Percentiles rank a stretch among this genome's conserved stretches.
Conservation (phyloP, 2,797 vertebrate genomes). For the Atherinosoma microstoma region DNA sequence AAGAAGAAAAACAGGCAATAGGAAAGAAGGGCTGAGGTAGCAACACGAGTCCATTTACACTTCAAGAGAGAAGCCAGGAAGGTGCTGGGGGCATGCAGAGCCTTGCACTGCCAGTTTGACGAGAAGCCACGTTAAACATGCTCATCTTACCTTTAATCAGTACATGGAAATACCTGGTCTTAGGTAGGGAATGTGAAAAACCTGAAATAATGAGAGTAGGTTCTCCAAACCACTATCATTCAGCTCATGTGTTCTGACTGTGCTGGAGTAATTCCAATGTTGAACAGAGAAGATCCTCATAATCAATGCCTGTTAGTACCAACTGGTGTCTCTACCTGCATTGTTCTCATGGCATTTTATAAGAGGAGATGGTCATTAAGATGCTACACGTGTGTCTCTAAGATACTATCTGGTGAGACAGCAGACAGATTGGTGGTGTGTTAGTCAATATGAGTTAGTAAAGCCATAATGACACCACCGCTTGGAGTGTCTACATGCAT, state of each 20-base stretch:
- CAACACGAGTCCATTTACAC: slow-evolving; percentile 80
- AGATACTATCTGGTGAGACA: slow-evolving; percentile 68
- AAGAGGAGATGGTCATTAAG: slow-evolving; percentile 61
- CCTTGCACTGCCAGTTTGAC: slow-evolving; percentile 61
- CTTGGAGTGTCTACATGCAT: slow-evolving; percentile 29
- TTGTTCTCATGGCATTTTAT: slow-evolving; percentile 39
- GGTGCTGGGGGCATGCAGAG: slow-evolving; percentile 70
- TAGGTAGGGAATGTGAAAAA: slow-evolving; percentile 56
- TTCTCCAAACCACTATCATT: slow-evolving; percentile 41
- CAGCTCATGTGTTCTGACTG: slow-evolving; percentile 47
- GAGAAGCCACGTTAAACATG: slow-evolving; percentile 68
- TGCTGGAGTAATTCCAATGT: slow-evolving; percentile 55
- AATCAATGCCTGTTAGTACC: slow-evolving; percentile 65
- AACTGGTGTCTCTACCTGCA: slow-evolving; percentile 54
- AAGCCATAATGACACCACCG: slow-evolving; percentile 39
- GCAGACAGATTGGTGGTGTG: slow-evolving; percentile 51
- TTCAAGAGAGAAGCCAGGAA: slow-evolving; percentile 80
- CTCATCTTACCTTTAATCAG: slow-evolving; percentile 80
- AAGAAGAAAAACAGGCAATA: slow-evolving; percentile 41
- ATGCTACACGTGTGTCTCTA: slow-evolving; percentile 63
- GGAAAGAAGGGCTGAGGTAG: slow-evolving; percentile 49
- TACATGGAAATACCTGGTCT: slow-evolving; percentile 72
- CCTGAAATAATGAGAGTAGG: slow-evolving; percentile 68
- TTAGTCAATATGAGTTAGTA: slow-evolving; percentile 70
- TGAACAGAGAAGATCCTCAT: slow-evolving; percentile 58